Evolutionary conservation across 2,888 invertebrate genomes (phyloP), one percentile per base, ranked within the genome.

Genomic region (Parnassius glacialis): DNA sequence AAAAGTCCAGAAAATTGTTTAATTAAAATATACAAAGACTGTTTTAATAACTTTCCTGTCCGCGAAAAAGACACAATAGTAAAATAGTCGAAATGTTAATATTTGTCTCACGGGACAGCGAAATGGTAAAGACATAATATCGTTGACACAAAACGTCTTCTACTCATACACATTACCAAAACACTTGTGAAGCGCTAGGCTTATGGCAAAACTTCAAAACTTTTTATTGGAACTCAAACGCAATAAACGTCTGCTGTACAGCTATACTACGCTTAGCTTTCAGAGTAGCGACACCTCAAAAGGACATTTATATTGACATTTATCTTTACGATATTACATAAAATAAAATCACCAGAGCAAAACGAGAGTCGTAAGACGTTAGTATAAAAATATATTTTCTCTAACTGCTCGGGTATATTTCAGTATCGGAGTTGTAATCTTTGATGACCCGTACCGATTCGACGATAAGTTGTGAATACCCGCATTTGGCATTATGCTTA

Each of bases 341-440:
- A 66, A 66, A 67, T 65, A 66, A 66, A 66, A 67, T 62, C 62
- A 57, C 62, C 59, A 56, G 52, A 52, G 65, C 61, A 55, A 61
- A 65, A 59, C 63, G 57, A 57, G 58, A 47, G 47, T 56, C 64
- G 64, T 63, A 60, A 64, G 61, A 62, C 41, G 60, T 61, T 60
- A 59, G 58, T 52, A 61, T 60, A 64, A 64, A 64, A 62, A 59
- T 62, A 57, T 64, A 57, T 57, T 61, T 51, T 43, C 58, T 51
- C 61, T 61, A 61, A 58, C 61, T 61, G 61, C 13, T 53, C 12
- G 47, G 42, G 10, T 52, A 57, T 61, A 57, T 62, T 62, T 54
- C 53, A 62, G 57, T 57, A 57, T 43, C 48, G 2, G 12, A 43
- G 62, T 57, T 57, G 53, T 62, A 53, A 52, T 44, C 25, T 62